phyloP scores from a whole-genome alignment of 2,888 invertebrate genomes.

The Tenthredo amoena region DNA sequence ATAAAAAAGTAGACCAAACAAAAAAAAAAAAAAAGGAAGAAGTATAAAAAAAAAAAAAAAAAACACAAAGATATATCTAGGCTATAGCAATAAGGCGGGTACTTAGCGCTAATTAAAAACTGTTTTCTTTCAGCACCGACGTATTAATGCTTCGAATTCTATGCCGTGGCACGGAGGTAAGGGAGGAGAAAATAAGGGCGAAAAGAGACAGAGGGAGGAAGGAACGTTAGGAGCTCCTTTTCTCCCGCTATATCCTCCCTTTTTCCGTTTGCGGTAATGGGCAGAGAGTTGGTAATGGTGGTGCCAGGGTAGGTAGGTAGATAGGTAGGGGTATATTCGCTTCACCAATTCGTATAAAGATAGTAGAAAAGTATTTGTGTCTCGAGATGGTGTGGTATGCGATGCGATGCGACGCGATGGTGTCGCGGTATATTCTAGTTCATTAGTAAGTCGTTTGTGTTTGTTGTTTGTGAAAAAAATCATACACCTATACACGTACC shows the following conservation, averaged over 20 bases:
- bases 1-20: not conserved
- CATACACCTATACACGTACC: not conserved
- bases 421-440: constrained; percentile 4
- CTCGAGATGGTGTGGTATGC: not conserved
- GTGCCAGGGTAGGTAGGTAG: not conserved
- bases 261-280: constrained; percentile 27
- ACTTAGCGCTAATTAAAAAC: constrained; percentile 65
- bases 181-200: constrained; percentile 45
- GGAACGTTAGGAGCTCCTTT: not conserved
- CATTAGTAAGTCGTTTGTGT: constrained; percentile 8
- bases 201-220: constrained; percentile 58
- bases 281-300: constrained; percentile 17
- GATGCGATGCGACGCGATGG: not conserved
- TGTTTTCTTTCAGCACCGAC: constrained; percentile 61
- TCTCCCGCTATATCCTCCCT: constrained; percentile 7
- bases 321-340: not conserved
- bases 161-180: constrained; percentile 35
- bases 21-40: not conserved
- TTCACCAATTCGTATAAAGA: not conserved
- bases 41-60: not conserved
- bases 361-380: not conserved
- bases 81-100: constrained; percentile 22
- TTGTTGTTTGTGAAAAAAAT: constrained; percentile 2
- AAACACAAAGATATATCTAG: not conserved
- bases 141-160: constrained; percentile 40